Conservation (phyloP, 2,888 invertebrate species). For the Lathronympha strigana region DNA sequence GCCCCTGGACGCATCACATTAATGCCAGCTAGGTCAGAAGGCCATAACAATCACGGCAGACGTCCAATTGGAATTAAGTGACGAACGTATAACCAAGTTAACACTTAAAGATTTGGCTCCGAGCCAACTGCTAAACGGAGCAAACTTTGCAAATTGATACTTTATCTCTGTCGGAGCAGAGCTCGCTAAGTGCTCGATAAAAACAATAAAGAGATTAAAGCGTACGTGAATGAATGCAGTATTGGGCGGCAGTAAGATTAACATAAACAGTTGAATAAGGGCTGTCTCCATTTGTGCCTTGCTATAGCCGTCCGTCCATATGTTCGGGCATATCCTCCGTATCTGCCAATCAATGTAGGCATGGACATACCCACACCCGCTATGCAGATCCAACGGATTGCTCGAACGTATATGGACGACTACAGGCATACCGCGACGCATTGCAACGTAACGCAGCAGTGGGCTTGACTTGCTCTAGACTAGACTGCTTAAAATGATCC, state of each 20-base stretch:
- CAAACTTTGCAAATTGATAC: constrained; percentile 39
- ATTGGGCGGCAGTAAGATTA: constrained; percentile 17
- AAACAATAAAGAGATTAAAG: constrained; percentile 38
- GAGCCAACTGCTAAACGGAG: constrained; percentile 30
- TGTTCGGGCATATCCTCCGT: too few species aligned
- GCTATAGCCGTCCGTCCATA: neutral
- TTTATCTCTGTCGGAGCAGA: constrained; percentile 32
- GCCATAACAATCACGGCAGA: neutral
- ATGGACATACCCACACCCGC: too few species aligned
- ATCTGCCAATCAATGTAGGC: too few species aligned
- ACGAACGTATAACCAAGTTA: constrained; percentile 18
- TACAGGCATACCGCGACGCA: too few species aligned
- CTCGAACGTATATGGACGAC: too few species aligned
- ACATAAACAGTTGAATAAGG: neutral
- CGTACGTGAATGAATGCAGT: constrained; percentile 25
- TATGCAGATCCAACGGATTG: too few species aligned
- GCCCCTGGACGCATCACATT: neutral
- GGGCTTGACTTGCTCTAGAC: too few species aligned
- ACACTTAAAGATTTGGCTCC: constrained; percentile 29
- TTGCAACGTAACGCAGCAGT: too few species aligned
- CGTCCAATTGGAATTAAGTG: constrained; percentile 12
- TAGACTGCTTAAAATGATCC: too few species aligned
- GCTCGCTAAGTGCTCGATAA: constrained; percentile 36
- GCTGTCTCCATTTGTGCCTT: neutral
- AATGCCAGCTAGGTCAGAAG: neutral